Base-by-base conservation (phyloP, 2,797 vertebrate species). In the Sebastes itinus region DNA sequence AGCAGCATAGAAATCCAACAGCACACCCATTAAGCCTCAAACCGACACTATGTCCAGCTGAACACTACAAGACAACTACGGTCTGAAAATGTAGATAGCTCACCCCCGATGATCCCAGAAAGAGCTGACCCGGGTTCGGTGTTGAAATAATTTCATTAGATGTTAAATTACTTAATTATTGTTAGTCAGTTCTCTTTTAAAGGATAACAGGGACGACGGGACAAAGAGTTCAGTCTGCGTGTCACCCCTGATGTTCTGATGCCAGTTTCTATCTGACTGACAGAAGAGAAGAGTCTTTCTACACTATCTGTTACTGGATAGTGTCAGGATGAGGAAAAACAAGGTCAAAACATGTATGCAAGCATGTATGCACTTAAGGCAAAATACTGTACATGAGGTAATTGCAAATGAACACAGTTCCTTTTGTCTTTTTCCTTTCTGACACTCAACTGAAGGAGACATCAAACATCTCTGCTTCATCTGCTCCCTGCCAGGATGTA, bases 151-250 rank as follows among this genome's bases (percentile, higher is more conserved):
- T 55, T 60, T 56, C 22, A 63, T 59, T 42, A 27, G 4, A 27
- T 58, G 18, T 61, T 30, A 54, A 38, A 54, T 78, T 2, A 54
- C 35, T 64, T n/a, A 25, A 71, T 72, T 22, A 58, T 59, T 64
- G 65, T 30, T 6, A 5, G n/a, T 38, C 30, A 16, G n/a, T 61
- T 77, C 16, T 66, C 30, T 64, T 64, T 83, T 74, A 70, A 72
- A 82, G 25, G 23, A 12, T 9, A 58, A 52, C 32, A 33, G 42
- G 16, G 11, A 30, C 58, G 22, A 22, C 52, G 13, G 46, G 46
- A 71, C 66, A 72, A 62, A 54, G 65, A 38, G 59, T 49, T 67
- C 62, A 80, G 49, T n/a, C 67, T 75, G 42, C 0, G 25, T 56
- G 28, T 61, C 22, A n/a, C 42, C 2, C 13, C 32, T 35, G 56